Conservation (phyloP, 2,113 vertebrate genomes). For the Balaeniceps rex region DNA sequence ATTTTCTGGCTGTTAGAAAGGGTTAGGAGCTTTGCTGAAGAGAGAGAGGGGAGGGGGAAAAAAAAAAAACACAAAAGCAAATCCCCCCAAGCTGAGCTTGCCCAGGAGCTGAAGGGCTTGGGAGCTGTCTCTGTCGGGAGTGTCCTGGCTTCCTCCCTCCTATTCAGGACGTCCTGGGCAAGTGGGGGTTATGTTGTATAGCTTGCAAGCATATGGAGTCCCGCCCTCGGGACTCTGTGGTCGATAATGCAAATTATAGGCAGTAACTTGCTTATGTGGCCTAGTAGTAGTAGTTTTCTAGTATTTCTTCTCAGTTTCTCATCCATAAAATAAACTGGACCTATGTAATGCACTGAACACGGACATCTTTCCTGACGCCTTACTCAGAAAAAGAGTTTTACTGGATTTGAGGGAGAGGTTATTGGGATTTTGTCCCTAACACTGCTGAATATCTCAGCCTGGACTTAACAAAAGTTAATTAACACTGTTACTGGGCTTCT, state of each 20-base stretch:
- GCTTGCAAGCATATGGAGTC: background rate
- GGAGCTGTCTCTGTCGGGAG: too few relatives aligned
- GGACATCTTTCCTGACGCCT: background rate
- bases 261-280: background rate
- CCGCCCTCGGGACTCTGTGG: background rate
- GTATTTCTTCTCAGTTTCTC: background rate
- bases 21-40: too few relatives aligned
- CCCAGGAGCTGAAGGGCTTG: too few relatives aligned
- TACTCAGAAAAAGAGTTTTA: background rate
- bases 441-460: background rate
- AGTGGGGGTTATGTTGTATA: accelerated
- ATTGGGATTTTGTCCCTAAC: background rate
- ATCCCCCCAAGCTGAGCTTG: background rate
- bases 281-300: background rate
- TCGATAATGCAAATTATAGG: too few relatives aligned
- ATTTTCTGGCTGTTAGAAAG: accelerated
- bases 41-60: accelerated
- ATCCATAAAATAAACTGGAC: background rate
- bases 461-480: background rate
- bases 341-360: accelerated
- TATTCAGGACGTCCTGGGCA: accelerated
- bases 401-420: background rate
- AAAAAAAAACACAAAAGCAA: accelerated
- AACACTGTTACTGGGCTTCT: accelerated
- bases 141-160: accelerated